Percentiles rank a stretch among this genome's conserved stretches.
Conservation (phyloP, 2,797 vertebrate genomes). For the Eulemur rubriventer region DNA sequence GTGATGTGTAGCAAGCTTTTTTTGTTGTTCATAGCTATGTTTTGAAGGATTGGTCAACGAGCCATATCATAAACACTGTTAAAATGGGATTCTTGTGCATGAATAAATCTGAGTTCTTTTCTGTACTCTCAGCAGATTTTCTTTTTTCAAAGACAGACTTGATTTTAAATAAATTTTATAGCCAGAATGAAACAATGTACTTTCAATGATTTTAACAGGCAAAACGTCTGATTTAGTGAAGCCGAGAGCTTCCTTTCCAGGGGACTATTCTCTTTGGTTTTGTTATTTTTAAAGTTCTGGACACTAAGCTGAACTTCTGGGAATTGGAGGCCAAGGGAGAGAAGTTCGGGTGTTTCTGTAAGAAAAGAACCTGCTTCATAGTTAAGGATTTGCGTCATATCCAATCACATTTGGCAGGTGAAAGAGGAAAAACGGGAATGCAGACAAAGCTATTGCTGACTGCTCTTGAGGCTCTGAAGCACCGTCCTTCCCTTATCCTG, state of each 20-base stretch:
- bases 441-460: neutral
- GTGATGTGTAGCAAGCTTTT: neutral
- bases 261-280: neutral
- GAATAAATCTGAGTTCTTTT: constrained; percentile 50
- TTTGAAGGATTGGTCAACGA: constrained; percentile 61
- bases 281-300: neutral
- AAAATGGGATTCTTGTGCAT: constrained; percentile 25
- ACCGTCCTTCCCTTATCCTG: neutral
- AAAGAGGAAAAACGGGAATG: neutral
- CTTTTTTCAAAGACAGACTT: neutral
- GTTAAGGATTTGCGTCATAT: neutral
- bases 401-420: neutral
- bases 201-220: neutral
- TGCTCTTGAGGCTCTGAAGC: neutral
- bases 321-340: neutral
- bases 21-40: constrained; percentile 13
- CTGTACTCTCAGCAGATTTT: constrained; percentile 48
- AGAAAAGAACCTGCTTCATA: neutral
- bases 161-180: constrained; percentile 46
- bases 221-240: neutral
- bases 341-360: neutral
- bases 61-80: constrained; percentile 42
- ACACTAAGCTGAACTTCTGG: neutral
- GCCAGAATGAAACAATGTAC: neutral
- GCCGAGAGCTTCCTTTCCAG: neutral